Conservation (phyloP, 2,797 vertebrate genomes). For the Enteromius mattozi region DNA sequence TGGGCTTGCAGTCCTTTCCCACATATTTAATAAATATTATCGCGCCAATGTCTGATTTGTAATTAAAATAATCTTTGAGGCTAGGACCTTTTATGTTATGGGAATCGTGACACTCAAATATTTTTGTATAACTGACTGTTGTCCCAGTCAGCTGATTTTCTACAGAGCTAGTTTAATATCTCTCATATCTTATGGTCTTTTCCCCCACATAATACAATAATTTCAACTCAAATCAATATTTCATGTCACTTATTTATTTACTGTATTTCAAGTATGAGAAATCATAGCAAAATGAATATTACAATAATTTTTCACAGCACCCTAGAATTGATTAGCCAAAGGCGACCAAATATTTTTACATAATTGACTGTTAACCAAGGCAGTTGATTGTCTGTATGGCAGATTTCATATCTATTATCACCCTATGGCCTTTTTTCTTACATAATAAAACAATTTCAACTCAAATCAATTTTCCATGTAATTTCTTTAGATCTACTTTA, state of each 20-base stretch:
- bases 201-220: background rate
- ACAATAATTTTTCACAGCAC: background rate
- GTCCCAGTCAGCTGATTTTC: background rate
- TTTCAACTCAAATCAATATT: slow-evolving; percentile 1
- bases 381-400: background rate
- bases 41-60: background rate
- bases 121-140: background rate
- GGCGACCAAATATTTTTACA: background rate
- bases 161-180: background rate
- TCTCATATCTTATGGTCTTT: background rate
- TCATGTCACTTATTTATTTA: background rate
- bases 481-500: background rate
- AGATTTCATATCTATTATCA: background rate
- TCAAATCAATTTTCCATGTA: background rate
- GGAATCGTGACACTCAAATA: background rate
- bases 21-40: slow-evolving; percentile 14
- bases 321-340: background rate
- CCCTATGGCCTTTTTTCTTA: background rate
- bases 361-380: background rate
- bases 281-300: background rate
- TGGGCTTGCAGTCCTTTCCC: background rate
- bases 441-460: background rate
- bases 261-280: background rate
- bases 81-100: background rate
- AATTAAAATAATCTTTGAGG: background rate